Conservation (phyloP, 2,113 vertebrate species). For the Salminus brasiliensis region DNA sequence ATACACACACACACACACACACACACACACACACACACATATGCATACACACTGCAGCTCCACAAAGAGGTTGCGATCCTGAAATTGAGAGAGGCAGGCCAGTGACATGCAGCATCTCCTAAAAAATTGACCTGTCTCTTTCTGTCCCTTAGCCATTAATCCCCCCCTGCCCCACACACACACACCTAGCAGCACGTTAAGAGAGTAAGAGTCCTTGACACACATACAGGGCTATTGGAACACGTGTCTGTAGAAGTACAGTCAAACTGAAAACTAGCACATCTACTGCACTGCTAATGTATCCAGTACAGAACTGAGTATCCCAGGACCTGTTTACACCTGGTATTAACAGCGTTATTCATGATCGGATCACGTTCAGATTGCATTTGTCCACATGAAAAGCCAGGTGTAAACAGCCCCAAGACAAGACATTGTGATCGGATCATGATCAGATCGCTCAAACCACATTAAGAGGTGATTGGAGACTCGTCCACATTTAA, state of each 20-base stretch:
- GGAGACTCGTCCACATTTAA: no score
- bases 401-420: no score
- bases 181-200: neutral
- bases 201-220: neutral
- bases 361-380: no score
- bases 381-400: no score
- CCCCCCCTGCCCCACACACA: conserved; percentile 5
- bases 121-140: conserved; percentile 36
- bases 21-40: neutral
- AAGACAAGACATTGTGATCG: no score
- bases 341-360: no score
- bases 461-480: no score
- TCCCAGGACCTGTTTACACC: neutral
- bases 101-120: neutral
- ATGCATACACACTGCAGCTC: neutral
- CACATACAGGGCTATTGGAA: neutral
- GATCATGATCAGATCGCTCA: no score
- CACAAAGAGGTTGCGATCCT: neutral
- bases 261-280: no score
- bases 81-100: conserved; percentile 24
- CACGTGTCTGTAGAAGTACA: neutral
- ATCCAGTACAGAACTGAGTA: no score
- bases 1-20: no score
- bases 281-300: no score
- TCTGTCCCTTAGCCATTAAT: conserved; percentile 30